Evolutionary conservation across 2,797 vertebrate genomes (phyloP).

Genomic region (Phaenicophaeus curvirostris): DNA sequence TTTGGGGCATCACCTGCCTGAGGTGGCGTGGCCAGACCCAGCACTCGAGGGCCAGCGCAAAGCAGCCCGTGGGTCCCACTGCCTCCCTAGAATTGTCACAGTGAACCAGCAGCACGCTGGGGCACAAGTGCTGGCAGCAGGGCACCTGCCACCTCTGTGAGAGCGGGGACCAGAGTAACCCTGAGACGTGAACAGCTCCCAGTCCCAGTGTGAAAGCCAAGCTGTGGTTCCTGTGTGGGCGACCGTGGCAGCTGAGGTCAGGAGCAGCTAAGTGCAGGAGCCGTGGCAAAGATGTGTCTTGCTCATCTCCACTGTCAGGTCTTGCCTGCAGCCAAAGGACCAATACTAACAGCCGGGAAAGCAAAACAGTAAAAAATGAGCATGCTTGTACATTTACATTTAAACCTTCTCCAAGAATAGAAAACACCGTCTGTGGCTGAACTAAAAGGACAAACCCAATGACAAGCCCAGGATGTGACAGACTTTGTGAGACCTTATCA

Average conservation of each 20-base stretch:
- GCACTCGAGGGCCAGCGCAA: accelerated
- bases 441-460: conserved; percentile 27
- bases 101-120: neutral
- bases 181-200: neutral
- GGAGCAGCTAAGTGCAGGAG: neutral
- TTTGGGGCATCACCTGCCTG: neutral
- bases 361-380: neutral
- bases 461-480: neutral
- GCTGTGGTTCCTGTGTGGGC: neutral
- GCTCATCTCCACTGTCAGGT: neutral
- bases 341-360: neutral
- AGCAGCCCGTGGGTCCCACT: neutral
- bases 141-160: accelerated
- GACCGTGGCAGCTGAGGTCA: neutral
- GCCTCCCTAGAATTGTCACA: conserved; percentile 22
- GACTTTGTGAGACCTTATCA: neutral
- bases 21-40: accelerated
- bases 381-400: neutral
- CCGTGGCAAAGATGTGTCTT: accelerated
- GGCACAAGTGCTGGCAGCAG: neutral
- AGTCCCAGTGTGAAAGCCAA: neutral
- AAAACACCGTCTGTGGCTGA: neutral
- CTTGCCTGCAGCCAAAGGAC: neutral
- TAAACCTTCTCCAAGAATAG: neutral
- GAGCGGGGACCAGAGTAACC: neutral